A percentile compares a stretch with the other conserved stretches of the same genome.
These are phyloP conservation scores for Erpornis zantholeuca DNA, from an alignment of 2,113 vertebrate species.

Conservation along the genomic window DNA sequence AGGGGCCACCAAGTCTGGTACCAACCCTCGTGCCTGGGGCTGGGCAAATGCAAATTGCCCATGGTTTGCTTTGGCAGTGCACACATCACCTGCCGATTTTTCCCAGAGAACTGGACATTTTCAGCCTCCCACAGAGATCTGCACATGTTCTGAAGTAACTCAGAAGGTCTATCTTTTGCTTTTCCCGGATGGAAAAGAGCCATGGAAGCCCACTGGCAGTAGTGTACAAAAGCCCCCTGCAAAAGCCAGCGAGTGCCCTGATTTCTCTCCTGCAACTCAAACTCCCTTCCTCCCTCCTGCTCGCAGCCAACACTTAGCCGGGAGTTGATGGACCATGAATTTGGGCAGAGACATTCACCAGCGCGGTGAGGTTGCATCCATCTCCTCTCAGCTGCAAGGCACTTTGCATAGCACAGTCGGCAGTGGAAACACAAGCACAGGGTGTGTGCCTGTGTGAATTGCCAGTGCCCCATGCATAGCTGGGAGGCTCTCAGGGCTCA, in stretches of 20 bases:
- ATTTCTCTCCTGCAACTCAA: not conserved
- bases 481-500: not conserved
- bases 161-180: not conserved
- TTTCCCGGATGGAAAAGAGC: not conserved
- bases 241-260: not conserved
- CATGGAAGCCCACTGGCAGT: not conserved
- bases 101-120: not conserved
- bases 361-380: not conserved
- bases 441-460: not conserved
- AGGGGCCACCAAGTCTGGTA: not conserved
- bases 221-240: not conserved
- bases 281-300: not conserved
- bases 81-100: not conserved
- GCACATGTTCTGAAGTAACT: not conserved
- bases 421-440: constrained; percentile 29
- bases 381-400: not conserved
- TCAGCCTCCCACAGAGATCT: not conserved
- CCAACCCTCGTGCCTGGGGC: not conserved
- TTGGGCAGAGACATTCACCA: not conserved
- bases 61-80: not conserved
- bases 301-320: not conserved
- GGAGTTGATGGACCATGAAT: not conserved
- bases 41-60: not conserved
- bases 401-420: not conserved
- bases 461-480: not conserved